Evolutionary conservation across 2,797 vertebrate species (phyloP).

Genomic region (Cirrhinus molitorella): DNA sequence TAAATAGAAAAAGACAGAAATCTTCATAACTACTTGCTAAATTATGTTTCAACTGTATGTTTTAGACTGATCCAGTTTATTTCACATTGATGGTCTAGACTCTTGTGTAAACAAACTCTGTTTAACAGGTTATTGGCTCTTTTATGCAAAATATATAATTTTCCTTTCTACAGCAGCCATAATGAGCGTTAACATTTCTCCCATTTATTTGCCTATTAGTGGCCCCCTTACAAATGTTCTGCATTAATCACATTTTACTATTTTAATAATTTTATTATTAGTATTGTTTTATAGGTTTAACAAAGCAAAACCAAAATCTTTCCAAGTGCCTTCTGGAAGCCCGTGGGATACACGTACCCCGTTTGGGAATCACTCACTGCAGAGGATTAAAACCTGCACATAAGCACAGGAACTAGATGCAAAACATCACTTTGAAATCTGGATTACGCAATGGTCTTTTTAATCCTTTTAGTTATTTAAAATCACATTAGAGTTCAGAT

Average conservation of each 20-base stretch:
- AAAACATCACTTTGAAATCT: conserved; percentile 36
- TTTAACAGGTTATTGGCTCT: neutral
- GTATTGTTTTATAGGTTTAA: neutral
- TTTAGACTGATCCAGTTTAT: neutral
- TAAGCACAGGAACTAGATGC: conserved; percentile 15
- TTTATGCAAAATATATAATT: neutral
- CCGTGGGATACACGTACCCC: neutral
- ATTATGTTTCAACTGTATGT: neutral
- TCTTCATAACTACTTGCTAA: neutral
- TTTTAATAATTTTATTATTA: neutral
- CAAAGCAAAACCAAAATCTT: neutral
- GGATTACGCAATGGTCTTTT: conserved; percentile 29
- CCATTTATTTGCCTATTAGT: neutral
- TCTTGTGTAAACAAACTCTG: neutral
- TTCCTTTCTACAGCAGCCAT: neutral
- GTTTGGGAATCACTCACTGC: neutral
- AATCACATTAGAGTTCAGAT: conserved; percentile 46
- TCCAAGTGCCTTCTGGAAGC: neutral
- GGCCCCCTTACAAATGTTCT: neutral
- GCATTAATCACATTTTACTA: neutral
- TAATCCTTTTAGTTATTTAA: conserved; percentile 37
- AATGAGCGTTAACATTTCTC: neutral
- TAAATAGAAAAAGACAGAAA: neutral
- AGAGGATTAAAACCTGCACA: conserved; percentile 21
- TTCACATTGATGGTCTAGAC: neutral